These are phyloP conservation scores for Peromyscus leucopus DNA, from an alignment of 2,113 vertebrate genomes.

Conservation along the genomic window DNA sequence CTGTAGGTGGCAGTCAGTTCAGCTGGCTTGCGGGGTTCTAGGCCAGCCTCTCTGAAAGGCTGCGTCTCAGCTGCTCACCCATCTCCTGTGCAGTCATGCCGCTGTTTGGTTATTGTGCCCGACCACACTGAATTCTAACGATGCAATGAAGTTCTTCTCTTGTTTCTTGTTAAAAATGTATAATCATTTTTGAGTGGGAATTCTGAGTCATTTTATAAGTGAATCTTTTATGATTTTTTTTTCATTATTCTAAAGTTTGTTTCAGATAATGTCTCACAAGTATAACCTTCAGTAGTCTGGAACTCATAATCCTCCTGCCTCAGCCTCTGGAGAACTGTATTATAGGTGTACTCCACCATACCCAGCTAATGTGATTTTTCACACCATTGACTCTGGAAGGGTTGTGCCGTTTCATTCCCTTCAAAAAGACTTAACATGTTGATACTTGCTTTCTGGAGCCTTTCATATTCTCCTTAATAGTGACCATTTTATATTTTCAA, in stretches of 20 bases:
- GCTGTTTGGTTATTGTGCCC: conserved; percentile 7
- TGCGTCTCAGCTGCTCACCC: not conserved
- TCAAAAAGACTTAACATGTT: not conserved
- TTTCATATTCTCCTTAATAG: not conserved
- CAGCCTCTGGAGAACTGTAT: not conserved
- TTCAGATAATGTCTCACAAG: not conserved
- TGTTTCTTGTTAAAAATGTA: conserved; percentile 14
- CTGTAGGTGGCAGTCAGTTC: not conserved
- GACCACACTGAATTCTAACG: not conserved
- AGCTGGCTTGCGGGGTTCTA: not conserved
- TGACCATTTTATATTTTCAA: not conserved
- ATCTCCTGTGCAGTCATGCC: not conserved
- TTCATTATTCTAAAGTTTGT: not conserved
- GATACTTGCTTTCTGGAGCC: not conserved
- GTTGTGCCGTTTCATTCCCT: not conserved
- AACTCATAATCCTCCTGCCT: not conserved
- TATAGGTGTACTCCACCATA: not conserved
- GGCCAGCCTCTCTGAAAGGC: not conserved
- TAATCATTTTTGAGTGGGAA: conserved; percentile 62
- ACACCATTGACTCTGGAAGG: not conserved
- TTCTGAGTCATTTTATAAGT: not conserved
- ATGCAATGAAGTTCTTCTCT: not conserved
- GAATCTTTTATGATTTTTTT: not conserved
- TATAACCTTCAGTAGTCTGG: not conserved
- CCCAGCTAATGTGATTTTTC: not conserved